These are phyloP conservation scores for Catamblyrhynchus diadema DNA, from an alignment of 2,797 vertebrate species.

Conservation along the genomic window DNA sequence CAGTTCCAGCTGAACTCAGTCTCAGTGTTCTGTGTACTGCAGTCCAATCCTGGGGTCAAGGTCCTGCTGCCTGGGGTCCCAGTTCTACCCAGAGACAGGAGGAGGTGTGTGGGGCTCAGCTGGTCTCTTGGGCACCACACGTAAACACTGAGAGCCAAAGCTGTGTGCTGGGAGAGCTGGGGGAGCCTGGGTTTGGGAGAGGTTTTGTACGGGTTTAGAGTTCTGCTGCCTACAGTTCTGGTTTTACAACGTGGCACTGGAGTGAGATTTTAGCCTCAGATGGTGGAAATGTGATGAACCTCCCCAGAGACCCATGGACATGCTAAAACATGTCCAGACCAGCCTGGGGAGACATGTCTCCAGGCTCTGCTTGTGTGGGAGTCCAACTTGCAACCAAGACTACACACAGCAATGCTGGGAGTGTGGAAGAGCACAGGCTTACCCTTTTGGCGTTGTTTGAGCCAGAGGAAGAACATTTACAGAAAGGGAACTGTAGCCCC, in stretches of 20 bases:
- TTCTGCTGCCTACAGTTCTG: background rate
- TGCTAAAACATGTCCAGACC: background rate
- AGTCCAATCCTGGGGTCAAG: background rate
- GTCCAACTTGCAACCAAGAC: background rate
- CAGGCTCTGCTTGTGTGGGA: background rate
- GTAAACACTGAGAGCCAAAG: background rate
- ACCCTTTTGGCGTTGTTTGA: background rate
- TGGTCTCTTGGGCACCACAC: rapidly evolving
- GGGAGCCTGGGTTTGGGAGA: background rate
- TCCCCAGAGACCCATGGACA: background rate
- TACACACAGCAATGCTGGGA: background rate
- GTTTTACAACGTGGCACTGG: background rate
- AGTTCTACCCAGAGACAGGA: background rate
- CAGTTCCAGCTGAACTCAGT: background rate
- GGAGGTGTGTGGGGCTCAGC: background rate
- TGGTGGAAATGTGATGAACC: background rate
- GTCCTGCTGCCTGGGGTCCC: background rate
- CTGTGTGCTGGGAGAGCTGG: rapidly evolving
- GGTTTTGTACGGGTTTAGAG: background rate
- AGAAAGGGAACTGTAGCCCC: background rate
- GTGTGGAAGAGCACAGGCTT: background rate
- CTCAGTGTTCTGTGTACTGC: rapidly evolving
- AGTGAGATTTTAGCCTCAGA: background rate
- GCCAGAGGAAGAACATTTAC: background rate
- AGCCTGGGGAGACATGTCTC: background rate